Evolutionary conservation across 2,113 vertebrate genomes (phyloP), one percentile per base, ranked within the genome.

Genomic region (Hirundichthys speculiger): DNA sequence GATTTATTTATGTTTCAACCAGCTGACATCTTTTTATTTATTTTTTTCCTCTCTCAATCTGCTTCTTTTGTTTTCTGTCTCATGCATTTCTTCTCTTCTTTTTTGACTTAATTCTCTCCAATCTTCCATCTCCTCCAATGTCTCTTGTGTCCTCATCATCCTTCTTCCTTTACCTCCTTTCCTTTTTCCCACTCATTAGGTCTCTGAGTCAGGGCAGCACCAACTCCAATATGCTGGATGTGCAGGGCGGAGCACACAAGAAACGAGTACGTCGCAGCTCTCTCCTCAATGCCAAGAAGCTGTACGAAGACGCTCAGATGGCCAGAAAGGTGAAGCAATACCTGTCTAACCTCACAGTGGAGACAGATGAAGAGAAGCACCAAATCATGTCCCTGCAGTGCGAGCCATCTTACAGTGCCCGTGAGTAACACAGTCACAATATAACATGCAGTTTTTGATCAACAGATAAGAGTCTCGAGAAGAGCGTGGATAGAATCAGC

Each of bases 221-320:
- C 13, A 98, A 96, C 88, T 98, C 96, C 0, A 98, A 96, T 89
- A 94, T 98, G 95, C 86, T 98, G 69, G 97, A 99, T 13, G 94
- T 98, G 13, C 97, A 98, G 75, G 95, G 93, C 47, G 94, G 94
- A 0, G 94, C 92, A 19, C 97, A 98, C 79, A 98, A 98, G 81
- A 98, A 98, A 78, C 93, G 96, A 0, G 94, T 95, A 1, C 94
- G 96, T 0, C 95, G 97, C 74, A 98, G 96, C 89, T 99, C 97
- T 0, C 93, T 99, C 0, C 95, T 99, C 7, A 99, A 98, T 0
- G 96, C 96, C 52, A 99, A 98, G 92, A 98, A 98, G 78, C 92
- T 99, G 1, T 99, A 99, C 0, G 97, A 99, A 80, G 97, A 99
- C 16, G 97, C 97, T 0, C 97, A 98, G 79, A 99, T 99, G 97